A percentile compares a stretch with the other conserved stretches of the same genome.
These are phyloP conservation scores for Mormoops blainvillei DNA, from an alignment of 2,113 vertebrate genomes.

Conservation along the genomic window DNA sequence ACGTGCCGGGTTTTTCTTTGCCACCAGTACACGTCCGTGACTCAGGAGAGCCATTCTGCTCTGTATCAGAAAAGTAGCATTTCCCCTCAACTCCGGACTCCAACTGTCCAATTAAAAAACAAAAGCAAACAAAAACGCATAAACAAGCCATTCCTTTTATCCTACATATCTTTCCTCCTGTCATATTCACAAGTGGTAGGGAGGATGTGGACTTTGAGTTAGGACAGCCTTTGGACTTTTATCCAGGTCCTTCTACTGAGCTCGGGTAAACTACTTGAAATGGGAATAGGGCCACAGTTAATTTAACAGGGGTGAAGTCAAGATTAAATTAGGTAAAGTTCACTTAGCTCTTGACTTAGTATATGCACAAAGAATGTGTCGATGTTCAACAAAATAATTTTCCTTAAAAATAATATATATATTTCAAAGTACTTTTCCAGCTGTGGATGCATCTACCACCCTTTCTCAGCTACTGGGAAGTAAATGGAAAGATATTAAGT, in stretches of 20 bases:
- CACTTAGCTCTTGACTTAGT: neutral
- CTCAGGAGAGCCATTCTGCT: neutral
- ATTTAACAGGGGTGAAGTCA: neutral
- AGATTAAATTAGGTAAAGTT: neutral
- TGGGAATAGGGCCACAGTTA: neutral
- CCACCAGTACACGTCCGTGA: neutral
- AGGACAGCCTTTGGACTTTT: neutral
- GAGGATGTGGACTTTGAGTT: neutral
- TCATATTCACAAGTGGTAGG: neutral
- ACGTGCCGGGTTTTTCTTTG: neutral
- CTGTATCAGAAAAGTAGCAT: neutral
- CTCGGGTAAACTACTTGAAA: neutral
- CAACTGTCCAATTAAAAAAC: neutral
- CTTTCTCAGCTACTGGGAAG: neutral
- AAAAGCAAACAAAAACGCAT: no score
- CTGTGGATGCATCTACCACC: neutral
- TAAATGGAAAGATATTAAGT: neutral
- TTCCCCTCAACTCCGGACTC: neutral
- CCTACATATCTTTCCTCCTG: neutral
- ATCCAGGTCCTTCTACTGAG: neutral
- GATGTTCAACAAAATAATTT: neutral
- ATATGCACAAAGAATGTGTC: neutral
- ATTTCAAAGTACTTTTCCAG: neutral
- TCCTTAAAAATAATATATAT: neutral
- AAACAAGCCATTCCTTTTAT: neutral